Percentiles rank a stretch among this genome's conserved stretches.
Evolutionary conservation across 1,140 invertebrate genomes (phyloP).

Genomic region (Drosophila cardini): DNA sequence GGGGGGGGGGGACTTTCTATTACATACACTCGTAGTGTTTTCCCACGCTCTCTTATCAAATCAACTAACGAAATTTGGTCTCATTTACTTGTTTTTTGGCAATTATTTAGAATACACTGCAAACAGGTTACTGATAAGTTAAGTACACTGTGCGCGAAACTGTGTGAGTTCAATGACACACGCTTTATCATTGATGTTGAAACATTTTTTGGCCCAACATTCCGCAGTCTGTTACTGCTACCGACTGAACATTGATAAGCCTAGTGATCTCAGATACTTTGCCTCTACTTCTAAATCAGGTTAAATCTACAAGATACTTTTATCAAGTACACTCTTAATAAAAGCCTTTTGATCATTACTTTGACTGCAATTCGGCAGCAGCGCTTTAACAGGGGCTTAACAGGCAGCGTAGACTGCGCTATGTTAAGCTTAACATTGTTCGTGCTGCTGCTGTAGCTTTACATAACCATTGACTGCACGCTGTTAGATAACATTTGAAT

Average conservation of each 20-base stretch:
- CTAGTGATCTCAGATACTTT: background rate
- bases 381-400: background rate
- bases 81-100: slow-evolving; percentile 26
- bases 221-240: background rate
- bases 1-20: background rate
- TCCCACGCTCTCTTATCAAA: slow-evolving; percentile 28
- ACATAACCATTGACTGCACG: background rate
- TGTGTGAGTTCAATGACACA: slow-evolving; percentile 46
- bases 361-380: background rate
- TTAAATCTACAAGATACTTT: slow-evolving; percentile 9
- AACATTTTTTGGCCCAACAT: slow-evolving; percentile 19
- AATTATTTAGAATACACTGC: slow-evolving; percentile 25
- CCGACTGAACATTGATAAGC: slow-evolving; percentile 36
- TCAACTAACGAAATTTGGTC: background rate
- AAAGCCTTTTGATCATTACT: slow-evolving; percentile 1
- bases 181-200: slow-evolving; percentile 43
- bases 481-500: background rate
- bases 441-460: background rate
- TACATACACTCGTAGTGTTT: background rate
- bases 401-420: background rate
- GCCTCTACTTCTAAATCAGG: slow-evolving; percentile 7
- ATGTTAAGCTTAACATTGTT: background rate
- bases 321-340: slow-evolving; percentile 3
- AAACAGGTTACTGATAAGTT: slow-evolving; percentile 42
- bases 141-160: background rate